A percentile compares a stretch with the other conserved stretches of the same genome.
Evolutionary conservation across 2,888 invertebrate species (phyloP).

Genomic region (Synergus gifuensis): DNA sequence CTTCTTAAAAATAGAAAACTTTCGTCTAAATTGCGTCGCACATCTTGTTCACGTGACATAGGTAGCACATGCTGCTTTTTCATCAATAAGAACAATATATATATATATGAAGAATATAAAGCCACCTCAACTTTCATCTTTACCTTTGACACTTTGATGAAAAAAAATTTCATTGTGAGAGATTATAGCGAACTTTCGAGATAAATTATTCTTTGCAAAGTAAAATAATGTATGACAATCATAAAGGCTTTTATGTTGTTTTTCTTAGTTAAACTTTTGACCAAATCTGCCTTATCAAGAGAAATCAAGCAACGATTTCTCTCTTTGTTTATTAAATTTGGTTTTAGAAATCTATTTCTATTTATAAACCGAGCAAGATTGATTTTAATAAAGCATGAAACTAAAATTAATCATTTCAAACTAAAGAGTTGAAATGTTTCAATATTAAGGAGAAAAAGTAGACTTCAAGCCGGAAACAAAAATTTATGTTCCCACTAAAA

Average conservation of each 20-base stretch:
- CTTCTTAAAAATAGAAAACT: not conserved
- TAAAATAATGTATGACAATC: too few species aligned
- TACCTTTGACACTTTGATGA: too few species aligned
- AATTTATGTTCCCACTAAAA: slow-evolving; percentile 32
- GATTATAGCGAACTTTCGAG: not conserved
- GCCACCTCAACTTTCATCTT: not conserved
- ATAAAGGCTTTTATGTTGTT: too few species aligned
- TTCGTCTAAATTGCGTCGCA: not conserved
- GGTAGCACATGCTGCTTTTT: not conserved
- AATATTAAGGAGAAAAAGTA: not conserved
- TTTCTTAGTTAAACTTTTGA: too few species aligned
- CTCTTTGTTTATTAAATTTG: too few species aligned
- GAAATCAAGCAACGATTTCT: too few species aligned
- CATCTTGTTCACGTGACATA: not conserved
- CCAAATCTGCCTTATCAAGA: too few species aligned
- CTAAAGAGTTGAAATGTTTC: not conserved
- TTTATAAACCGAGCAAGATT: too few species aligned
- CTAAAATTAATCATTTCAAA: not conserved
- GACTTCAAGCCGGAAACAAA: not conserved
- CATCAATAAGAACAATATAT: not conserved
- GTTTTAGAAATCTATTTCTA: too few species aligned
- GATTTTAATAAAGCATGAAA: too few species aligned
- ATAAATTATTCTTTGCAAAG: too few species aligned
- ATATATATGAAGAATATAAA: not conserved
- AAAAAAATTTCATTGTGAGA: not conserved